A percentile compares a stretch with the other conserved stretches of the same genome.
Evolutionary conservation across 2,888 invertebrate genomes (phyloP).

Genomic region (Cryptophagus acutangulus): DNA sequence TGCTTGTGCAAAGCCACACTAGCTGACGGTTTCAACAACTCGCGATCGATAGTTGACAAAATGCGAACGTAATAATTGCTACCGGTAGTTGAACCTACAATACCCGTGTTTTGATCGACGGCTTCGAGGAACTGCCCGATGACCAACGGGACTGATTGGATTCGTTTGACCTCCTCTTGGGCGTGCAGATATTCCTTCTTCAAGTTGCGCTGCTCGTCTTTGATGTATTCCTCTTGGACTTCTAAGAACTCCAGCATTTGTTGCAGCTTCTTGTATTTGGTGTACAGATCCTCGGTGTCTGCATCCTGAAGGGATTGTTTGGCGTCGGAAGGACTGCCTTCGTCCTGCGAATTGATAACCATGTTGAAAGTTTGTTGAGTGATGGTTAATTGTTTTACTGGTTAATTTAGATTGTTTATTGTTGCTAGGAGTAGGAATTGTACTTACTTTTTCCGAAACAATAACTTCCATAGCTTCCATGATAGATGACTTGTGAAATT

Average conservation of each 20-base stretch:
- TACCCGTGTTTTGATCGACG: constrained; percentile 98
- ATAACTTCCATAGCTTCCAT: constrained; percentile 83
- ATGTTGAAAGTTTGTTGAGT: neutral
- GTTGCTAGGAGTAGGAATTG: constrained; percentile 19
- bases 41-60: constrained; percentile 95
- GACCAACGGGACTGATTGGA: constrained; percentile 97
- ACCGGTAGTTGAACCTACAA: constrained; percentile 97
- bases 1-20: constrained; percentile 98
- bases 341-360: constrained; percentile 53
- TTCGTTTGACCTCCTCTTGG: constrained; percentile 95
- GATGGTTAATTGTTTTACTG: neutral
- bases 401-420: constrained; percentile 2
- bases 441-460: constrained; percentile 71
- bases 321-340: constrained; percentile 62
- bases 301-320: constrained; percentile 72
- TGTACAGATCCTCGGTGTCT: constrained; percentile 90
- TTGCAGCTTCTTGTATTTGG: constrained; percentile 96
- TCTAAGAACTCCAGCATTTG: constrained; percentile 94
- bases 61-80: constrained; percentile 99
- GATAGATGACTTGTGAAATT: constrained; percentile 34
- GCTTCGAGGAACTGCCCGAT: constrained; percentile 99
- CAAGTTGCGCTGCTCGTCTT: constrained; percentile 97
- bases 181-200: constrained; percentile 99
- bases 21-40: constrained; percentile 94
- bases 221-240: constrained; percentile 99